Base-by-base conservation (phyloP, 2,888 invertebrate species). In the Drosophila kambysellisi region DNA sequence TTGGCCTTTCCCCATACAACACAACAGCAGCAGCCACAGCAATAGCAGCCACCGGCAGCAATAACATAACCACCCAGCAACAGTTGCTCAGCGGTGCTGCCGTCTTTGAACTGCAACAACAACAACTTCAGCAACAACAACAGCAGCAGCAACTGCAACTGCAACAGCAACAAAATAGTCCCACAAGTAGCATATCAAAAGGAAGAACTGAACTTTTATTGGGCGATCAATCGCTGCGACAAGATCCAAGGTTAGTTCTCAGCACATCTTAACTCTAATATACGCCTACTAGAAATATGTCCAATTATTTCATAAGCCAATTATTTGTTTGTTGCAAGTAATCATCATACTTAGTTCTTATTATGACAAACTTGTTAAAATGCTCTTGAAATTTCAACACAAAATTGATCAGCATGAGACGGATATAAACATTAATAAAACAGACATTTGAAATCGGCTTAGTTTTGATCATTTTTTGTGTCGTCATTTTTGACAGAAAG, bases 161-260 rank as follows among this genome's bases (percentile, higher is more conserved):
- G 48, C 62, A 67, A 32, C 86, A 88, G 41, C 89, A 83, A 51
- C 84, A 87, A 86, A 81, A 86, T 74, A 93, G 92, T 89, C 92
- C 92, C 90, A 93, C 91, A 87, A 93, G 89, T 90, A 93, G 93
- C 93, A 93, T 93, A 93, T 93, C 93, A 93, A 93, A 92, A 92
- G 93, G 93, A 81, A 92, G 93, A 83, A 93, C 93, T 76, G 93
- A 93, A 88, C 87, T 93, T 80, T 90, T 93, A 83, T 81, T 93
- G 74, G 93, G 93, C 57, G 93, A 93, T 89, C 93, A 92, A 86
- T 86, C 88, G 76, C 75, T 92, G 76, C 89, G 93, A 65, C 92
- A 91, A 66, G 93, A 93, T 70, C 80, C 90, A 50, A 90, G 93
- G 93, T 93, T 65, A 92, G 88, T 88, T 3, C n/a, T 29, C 32